These are phyloP conservation scores for Bostrychus sinensis DNA, from an alignment of 2,113 vertebrate genomes.

Conservation along the genomic window DNA sequence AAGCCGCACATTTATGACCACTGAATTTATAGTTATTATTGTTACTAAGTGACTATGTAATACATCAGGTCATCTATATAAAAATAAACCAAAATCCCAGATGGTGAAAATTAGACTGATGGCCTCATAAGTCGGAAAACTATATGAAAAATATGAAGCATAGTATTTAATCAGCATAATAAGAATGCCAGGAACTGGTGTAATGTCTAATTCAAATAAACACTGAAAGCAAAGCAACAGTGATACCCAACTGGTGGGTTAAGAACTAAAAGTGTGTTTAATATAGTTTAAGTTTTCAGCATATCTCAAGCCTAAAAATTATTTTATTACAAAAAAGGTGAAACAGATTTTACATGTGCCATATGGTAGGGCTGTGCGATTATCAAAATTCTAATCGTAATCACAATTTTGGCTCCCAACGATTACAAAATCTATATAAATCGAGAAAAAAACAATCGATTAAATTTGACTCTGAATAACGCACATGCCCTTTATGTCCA, in stretches of 20 bases:
- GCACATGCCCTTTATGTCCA: too few relatives aligned
- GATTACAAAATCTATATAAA: too few relatives aligned
- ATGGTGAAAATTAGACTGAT: background rate
- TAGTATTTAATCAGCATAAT: constrained; percentile 3
- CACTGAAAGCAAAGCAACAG: background rate
- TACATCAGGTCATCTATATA: constrained; percentile 2
- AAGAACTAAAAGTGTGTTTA: background rate
- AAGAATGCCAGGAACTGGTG: background rate
- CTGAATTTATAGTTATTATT: constrained; percentile 12
- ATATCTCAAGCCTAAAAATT: too few relatives aligned
- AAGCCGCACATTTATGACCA: constrained; percentile 10
- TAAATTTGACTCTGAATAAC: too few relatives aligned
- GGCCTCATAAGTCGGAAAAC: background rate
- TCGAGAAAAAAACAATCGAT: too few relatives aligned
- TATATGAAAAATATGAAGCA: constrained; percentile 1
- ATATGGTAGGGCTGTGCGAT: too few relatives aligned
- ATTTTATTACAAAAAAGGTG: too few relatives aligned
- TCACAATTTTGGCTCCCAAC: too few relatives aligned
- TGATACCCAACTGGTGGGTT: background rate
- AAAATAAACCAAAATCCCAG: constrained; percentile 8
- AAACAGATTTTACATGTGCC: too few relatives aligned
- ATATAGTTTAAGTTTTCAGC: background rate
- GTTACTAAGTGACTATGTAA: background rate
- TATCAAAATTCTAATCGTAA: too few relatives aligned
- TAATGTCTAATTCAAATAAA: constrained; percentile 3